Percentiles rank a stretch among this genome's conserved stretches.
These are phyloP conservation scores for Telenomus remus DNA, from an alignment of 1,140 invertebrate species.

Conservation along the genomic window DNA sequence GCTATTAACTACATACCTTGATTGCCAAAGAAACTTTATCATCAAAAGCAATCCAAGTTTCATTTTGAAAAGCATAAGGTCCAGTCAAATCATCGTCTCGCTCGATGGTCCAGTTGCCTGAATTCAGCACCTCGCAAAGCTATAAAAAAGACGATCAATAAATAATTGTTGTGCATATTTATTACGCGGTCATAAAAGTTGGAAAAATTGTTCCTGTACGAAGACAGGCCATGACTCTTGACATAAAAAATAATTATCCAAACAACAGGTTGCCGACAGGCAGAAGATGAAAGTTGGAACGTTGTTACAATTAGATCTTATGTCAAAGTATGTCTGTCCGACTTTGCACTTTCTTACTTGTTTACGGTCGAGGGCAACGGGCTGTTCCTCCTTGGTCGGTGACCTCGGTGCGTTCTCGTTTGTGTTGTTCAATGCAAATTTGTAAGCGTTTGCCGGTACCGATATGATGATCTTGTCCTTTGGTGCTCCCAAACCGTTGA, in stretches of 20 bases:
- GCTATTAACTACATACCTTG: constrained; percentile 82
- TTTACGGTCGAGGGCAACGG: constrained; percentile 77
- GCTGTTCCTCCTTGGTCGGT: constrained; percentile 76
- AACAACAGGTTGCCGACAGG: too few relatives aligned
- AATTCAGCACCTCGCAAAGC: constrained; percentile 79
- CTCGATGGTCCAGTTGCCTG: constrained; percentile 83
- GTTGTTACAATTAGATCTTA: constrained; percentile 39
- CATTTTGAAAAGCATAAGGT: constrained; percentile 84
- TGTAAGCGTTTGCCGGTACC: constrained; percentile 80
- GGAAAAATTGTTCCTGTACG: not conserved
- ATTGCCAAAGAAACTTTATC: constrained; percentile 82
- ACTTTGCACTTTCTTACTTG: constrained; percentile 72
- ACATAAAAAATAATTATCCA: not conserved
- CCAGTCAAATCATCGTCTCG: constrained; percentile 87
- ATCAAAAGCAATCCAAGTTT: constrained; percentile 86
- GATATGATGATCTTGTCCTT: constrained; percentile 82
- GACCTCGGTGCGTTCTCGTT: constrained; percentile 82
- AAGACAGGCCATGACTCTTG: not conserved
- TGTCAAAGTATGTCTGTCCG: constrained; percentile 48
- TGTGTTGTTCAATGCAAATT: constrained; percentile 80
- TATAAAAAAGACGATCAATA: constrained; percentile 56
- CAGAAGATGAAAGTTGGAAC: constrained; percentile 20
- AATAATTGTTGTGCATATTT: too few relatives aligned
- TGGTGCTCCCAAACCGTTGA: constrained; percentile 82
- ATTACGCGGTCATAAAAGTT: not conserved